Base-by-base conservation (phyloP, 2,797 vertebrate species). In the Heteromormyrus szaboi region DNA sequence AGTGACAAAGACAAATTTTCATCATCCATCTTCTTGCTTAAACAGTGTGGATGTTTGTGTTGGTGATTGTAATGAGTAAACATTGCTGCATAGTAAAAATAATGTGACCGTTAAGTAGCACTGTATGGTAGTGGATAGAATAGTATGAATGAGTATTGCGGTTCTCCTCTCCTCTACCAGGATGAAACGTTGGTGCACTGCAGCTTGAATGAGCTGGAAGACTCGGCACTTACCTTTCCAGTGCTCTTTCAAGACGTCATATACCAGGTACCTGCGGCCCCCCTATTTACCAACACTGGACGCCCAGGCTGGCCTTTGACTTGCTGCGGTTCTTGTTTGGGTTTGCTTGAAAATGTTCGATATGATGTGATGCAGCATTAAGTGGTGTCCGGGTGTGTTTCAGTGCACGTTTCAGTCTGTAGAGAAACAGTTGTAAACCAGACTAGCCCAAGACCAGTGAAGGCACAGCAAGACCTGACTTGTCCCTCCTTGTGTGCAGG, bases 181-280 rank as follows among this genome's bases (percentile, higher is more conserved):
- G 97, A 97, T 93, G 97, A 97, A 94, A 97, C 97, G 54, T 92
- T 97, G 95, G 97, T 97, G 92, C 97, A 97, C 92, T 97, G 97
- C 94, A 97, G 97, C 93, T 94, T 97, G 90, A 97, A 97, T 86
- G 96, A 95, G 90, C 91, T 95, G 89, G 96, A 96, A 93, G 94
- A 94, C 93, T 94, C 96, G 92, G 97, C 94, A 54, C 94, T 96
- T 88, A 96, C 95, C 90, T 95, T 97, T 89, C 96, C 96, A 90
- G 96, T 96, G 54, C 94, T 96, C 93, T 97, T 97, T 90, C 96
- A 95, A 93, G 98, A 94, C 90, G 94, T 96, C 88, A 97, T 97
- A 95, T 97, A 97, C 96, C 97, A 97, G 97, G 96, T 97, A 94
- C 92, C 14, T 9, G 22, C 3, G 25, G n/a, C 65, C 11, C 4